Evolutionary conservation across 2,797 vertebrate genomes (phyloP).

Genomic region (Dendrocincla fuliginosa): DNA sequence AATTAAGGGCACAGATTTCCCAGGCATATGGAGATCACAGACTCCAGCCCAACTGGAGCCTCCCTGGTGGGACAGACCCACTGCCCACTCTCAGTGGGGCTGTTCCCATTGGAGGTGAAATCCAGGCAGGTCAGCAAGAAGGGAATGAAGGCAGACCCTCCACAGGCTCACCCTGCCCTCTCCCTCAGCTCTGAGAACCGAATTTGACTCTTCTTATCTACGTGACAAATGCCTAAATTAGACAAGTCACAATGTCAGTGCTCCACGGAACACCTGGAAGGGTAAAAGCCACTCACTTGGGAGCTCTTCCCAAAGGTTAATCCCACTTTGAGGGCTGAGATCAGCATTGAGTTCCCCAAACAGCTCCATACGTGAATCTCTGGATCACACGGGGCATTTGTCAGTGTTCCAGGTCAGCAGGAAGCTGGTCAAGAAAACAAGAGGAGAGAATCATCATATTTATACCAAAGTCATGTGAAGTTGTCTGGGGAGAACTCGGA

Average conservation of each 20-base stretch:
- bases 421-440: neutral
- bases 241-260: neutral
- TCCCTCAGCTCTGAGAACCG: neutral
- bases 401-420: neutral
- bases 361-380: neutral
- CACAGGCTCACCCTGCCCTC: neutral
- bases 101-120: neutral
- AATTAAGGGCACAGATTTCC: neutral
- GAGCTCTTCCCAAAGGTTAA: neutral
- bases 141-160: neutral
- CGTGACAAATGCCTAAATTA: neutral
- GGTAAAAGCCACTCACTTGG: neutral
- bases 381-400: neutral
- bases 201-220: neutral
- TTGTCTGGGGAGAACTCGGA: neutral
- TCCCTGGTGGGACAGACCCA: neutral
- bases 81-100: neutral
- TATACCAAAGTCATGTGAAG: neutral
- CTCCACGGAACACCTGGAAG: neutral
- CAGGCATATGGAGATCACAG: neutral
- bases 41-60: accelerated
- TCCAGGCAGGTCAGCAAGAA: neutral
- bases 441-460: neutral
- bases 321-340: neutral
- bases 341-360: neutral